Conservation (phyloP, 2,113 vertebrate species). For the Xyrauchen texanus region DNA sequence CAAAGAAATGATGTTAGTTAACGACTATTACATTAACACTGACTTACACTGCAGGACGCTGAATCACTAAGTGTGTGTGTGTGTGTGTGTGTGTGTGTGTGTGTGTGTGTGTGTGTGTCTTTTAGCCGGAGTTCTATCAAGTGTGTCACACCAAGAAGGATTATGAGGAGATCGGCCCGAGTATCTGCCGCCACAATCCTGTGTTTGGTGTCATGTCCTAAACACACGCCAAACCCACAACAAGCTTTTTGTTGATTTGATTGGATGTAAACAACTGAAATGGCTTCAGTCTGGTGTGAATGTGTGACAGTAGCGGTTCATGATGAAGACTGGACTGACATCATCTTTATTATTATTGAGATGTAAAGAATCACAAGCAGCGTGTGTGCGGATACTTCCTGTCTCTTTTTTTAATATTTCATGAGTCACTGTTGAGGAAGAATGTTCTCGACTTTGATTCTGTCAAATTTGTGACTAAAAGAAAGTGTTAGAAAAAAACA, state of each 20-base stretch:
- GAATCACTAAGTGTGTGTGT: too few species aligned
- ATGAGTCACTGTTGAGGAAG: background rate
- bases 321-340: background rate
- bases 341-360: background rate
- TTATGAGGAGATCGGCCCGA: conserved; percentile 98
- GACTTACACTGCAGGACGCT: background rate
- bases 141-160: conserved; percentile 99
- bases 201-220: conserved; percentile 99
- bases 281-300: background rate
- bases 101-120: background rate
- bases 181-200: conserved; percentile 99
- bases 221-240: conserved; percentile 39
- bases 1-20: background rate
- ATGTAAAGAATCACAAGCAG: conserved; percentile 13
- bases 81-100: too few species aligned
- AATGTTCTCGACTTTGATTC: conserved; percentile 59
- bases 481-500: background rate
- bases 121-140: conserved; percentile 98
- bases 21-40: background rate
- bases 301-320: conserved; percentile 1
- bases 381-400: background rate
- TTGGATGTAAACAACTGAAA: background rate
- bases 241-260: conserved; percentile 7
- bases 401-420: background rate
- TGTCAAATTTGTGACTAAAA: conserved; percentile 36